Percentiles rank a stretch among this genome's conserved stretches.
Conservation (phyloP, 1,140 invertebrate species). For the Antheraea pernyi region DNA sequence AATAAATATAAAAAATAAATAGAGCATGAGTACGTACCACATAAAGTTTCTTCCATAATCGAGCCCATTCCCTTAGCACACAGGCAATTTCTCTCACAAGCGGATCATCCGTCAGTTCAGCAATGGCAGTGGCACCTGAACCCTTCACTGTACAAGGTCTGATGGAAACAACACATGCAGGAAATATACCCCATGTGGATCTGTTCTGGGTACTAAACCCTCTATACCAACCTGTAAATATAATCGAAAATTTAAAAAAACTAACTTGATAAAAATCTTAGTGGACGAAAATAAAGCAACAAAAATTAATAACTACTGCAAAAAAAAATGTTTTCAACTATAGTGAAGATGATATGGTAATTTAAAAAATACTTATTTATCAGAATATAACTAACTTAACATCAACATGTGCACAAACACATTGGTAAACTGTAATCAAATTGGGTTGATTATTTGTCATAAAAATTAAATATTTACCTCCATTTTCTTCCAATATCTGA, state of each 20-base stretch:
- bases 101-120: constrained; percentile 90
- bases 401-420: neutral
- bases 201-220: constrained; percentile 90
- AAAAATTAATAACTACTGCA: too few relatives aligned
- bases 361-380: too few relatives aligned
- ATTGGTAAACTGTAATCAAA: neutral
- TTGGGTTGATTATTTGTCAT: neutral
- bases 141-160: constrained; percentile 67
- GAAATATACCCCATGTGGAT: constrained; percentile 92
- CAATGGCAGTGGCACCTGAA: constrained; percentile 56
- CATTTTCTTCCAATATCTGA: constrained; percentile 93
- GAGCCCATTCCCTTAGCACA: constrained; percentile 95
- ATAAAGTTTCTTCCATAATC: constrained; percentile 94
- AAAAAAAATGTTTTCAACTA: too few relatives aligned
- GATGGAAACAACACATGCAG: constrained; percentile 74
- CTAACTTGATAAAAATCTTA: neutral
- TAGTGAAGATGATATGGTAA: too few relatives aligned
- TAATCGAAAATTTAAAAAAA: constrained; percentile 9
- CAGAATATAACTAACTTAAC: too few relatives aligned
- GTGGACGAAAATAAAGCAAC: too few relatives aligned
- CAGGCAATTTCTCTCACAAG: constrained; percentile 94
- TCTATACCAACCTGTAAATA: constrained; percentile 87
- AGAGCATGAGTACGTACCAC: constrained; percentile 82
- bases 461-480: constrained; percentile 74
- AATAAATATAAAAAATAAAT: neutral